Evolutionary conservation across 1,140 invertebrate species (phyloP).

Genomic region (Antheraea pernyi): DNA sequence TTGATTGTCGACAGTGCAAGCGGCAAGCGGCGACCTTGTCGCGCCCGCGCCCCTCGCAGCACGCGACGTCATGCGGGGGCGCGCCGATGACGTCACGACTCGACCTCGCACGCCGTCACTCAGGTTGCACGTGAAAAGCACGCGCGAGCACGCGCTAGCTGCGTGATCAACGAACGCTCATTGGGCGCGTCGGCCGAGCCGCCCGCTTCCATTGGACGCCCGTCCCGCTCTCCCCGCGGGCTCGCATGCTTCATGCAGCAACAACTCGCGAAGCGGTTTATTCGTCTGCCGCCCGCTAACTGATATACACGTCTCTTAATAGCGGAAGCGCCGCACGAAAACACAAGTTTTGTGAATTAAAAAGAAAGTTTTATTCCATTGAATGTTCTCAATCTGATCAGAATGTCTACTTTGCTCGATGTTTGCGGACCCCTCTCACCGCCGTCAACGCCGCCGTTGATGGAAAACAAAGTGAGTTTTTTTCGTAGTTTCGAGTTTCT

Average conservation of each 20-base stretch:
- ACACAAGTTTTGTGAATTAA: conserved; percentile 70
- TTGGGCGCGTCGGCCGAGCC: conserved; percentile 72
- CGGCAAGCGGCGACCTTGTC: conserved; percentile 56
- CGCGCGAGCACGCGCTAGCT: conserved; percentile 76
- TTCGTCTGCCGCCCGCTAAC: conserved; percentile 65
- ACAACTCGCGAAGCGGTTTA: conserved; percentile 64
- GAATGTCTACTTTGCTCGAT: conserved; percentile 67
- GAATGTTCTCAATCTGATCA: conserved; percentile 56
- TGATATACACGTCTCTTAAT: conserved; percentile 48
- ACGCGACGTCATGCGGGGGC: conserved; percentile 65
- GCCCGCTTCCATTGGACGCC: conserved; percentile 39
- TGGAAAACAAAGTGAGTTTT: conserved; percentile 74
- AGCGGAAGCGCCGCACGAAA: conserved; percentile 34
- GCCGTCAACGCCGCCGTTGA: conserved; percentile 75
- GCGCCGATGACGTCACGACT: conserved; percentile 78
- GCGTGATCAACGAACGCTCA: conserved; percentile 73
- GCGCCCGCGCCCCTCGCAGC: conserved; percentile 39
- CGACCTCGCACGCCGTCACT: conserved; percentile 74
- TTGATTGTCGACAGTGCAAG: conserved; percentile 38
- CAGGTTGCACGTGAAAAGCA: conserved; percentile 80
- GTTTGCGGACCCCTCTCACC: conserved; percentile 76
- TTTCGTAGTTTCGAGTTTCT: conserved; percentile 28
- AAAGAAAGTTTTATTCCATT: conserved; percentile 65
- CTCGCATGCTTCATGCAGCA: conserved; percentile 49
- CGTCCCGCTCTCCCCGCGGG: conserved; percentile 33